phyloP scores from a whole-genome alignment of 2,797 vertebrate species.

The Pteropus rufus region DNA sequence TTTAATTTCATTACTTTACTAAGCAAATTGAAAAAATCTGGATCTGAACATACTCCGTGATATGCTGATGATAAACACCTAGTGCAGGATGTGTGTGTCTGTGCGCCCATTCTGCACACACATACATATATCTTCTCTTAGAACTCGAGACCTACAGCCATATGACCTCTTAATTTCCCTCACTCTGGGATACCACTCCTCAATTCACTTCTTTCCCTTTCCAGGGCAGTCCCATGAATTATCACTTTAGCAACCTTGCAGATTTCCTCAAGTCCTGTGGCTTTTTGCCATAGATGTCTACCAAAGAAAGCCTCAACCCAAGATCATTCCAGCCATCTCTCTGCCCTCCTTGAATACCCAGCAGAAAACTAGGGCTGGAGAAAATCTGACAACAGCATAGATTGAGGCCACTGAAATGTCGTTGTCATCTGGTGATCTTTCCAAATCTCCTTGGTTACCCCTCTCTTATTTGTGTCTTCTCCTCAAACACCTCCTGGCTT shows the following conservation, averaged over 20 bases:
- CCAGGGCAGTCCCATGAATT: neutral
- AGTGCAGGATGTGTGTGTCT: neutral
- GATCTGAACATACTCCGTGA: neutral
- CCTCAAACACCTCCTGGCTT: neutral
- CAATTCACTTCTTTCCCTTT: neutral
- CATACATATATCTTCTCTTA: neutral
- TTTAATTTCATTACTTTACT: neutral
- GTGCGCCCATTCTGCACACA: fast-evolving
- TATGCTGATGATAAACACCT: neutral
- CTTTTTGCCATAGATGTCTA: neutral
- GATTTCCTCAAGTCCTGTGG: neutral
- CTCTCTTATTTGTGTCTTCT: neutral
- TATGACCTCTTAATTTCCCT: neutral
- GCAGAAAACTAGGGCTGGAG: neutral
- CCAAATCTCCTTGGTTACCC: neutral
- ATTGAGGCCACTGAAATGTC: neutral
- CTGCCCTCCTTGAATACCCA: neutral
- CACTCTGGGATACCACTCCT: neutral
- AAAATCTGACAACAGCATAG: neutral
- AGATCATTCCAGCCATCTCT: neutral
- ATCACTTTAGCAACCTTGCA: neutral
- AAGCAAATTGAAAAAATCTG: neutral
- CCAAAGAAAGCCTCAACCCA: neutral
- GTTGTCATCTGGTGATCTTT: neutral
- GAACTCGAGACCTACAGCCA: neutral